These are phyloP conservation scores for Leptarthrus brevirostris DNA, from an alignment of 2,888 invertebrate species.

Conservation along the genomic window DNA sequence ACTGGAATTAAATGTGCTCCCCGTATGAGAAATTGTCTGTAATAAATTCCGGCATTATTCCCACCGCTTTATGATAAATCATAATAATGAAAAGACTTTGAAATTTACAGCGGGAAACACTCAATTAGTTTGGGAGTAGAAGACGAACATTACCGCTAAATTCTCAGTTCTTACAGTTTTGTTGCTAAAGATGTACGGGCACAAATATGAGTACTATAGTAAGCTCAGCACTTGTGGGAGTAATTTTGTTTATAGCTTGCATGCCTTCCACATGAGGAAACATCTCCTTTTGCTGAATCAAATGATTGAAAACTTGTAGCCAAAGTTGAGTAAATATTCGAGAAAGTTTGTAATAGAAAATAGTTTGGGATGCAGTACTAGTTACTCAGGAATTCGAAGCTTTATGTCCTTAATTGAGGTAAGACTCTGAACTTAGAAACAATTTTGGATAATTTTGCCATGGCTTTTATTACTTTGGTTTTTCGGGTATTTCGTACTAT, in stretches of 20 bases:
- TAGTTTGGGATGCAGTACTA: too few species aligned
- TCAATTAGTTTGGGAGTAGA: conserved; percentile 4
- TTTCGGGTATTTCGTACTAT: too few species aligned
- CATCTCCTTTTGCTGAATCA: not conserved
- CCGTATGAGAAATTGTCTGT: conserved; percentile 13
- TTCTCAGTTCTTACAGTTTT: not conserved
- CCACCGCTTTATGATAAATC: conserved; percentile 6
- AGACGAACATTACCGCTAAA: conserved; percentile 9
- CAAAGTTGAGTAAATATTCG: not conserved
- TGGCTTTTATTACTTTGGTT: too few species aligned
- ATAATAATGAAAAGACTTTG: conserved; percentile 22
- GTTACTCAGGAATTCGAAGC: too few species aligned
- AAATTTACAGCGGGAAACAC: conserved; percentile 20
- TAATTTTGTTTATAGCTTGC: conserved; percentile 3
- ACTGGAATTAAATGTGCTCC: conserved; percentile 16
- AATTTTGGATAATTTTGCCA: too few species aligned
- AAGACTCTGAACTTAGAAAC: too few species aligned
- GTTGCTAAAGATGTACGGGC: not conserved
- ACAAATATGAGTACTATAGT: not conserved
- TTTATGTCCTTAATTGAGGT: too few species aligned
- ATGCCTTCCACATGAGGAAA: not conserved
- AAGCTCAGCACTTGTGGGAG: not conserved
- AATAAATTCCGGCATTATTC: conserved; percentile 18
- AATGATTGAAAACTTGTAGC: not conserved
- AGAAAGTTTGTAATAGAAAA: too few species aligned